Evolutionary conservation across 2,797 vertebrate genomes (phyloP).

Genomic region (Rhinophrynus dorsalis): DNA sequence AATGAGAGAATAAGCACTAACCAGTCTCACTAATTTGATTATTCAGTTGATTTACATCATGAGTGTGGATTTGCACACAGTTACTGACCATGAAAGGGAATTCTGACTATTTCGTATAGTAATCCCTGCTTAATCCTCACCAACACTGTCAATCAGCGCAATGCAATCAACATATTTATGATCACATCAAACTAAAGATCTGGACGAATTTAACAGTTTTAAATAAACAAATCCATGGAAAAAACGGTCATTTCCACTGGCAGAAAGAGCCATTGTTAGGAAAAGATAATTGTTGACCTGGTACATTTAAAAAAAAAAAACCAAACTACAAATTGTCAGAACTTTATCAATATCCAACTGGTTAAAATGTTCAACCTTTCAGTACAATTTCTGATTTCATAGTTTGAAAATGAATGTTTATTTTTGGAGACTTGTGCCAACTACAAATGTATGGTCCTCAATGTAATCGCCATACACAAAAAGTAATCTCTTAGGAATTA

Average conservation of each 20-base stretch:
- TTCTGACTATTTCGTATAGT: conserved; percentile 65
- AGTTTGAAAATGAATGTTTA: no score
- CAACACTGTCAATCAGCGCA: conserved; percentile 68
- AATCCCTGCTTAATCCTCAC: conserved; percentile 68
- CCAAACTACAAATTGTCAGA: conserved; percentile 59
- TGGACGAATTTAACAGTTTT: conserved; percentile 70
- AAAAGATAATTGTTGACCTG: conserved; percentile 67
- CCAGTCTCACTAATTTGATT: conserved; percentile 70
- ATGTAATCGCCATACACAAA: no score
- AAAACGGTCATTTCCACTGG: conserved; percentile 59
- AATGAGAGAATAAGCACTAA: conserved; percentile 60
- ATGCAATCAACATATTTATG: conserved; percentile 70
- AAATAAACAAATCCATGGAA: conserved; percentile 58
- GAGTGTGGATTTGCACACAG: conserved; percentile 60
- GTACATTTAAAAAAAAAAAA: conserved; percentile 56
- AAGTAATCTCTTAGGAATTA: no score
- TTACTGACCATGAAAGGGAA: conserved; percentile 67
- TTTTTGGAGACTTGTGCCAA: no score
- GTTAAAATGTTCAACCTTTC: conserved; percentile 51
- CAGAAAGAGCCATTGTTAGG: conserved; percentile 60
- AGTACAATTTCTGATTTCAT: no score
- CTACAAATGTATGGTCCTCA: no score
- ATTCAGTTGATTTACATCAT: conserved; percentile 64
- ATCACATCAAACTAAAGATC: conserved; percentile 66
- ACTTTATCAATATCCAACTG: conserved; percentile 52